Evolutionary conservation across 2,113 vertebrate species (phyloP).

Genomic region (Cavia aperea): DNA sequence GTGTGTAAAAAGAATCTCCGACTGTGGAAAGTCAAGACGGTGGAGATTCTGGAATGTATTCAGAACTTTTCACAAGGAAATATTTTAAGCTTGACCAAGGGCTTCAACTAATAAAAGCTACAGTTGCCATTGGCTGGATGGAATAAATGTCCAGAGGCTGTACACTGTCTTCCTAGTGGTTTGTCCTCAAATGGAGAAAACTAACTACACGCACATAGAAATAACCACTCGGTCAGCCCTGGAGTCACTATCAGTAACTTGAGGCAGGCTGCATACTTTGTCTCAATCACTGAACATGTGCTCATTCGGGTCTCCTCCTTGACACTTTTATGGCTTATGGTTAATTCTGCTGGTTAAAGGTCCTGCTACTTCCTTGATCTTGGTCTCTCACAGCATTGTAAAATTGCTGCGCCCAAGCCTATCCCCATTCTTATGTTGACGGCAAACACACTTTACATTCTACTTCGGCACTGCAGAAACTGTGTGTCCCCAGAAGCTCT

Average conservation of each 20-base stretch:
- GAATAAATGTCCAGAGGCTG: constrained; percentile 18
- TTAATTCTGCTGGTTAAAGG: constrained; percentile 45
- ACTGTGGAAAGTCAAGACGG: background rate
- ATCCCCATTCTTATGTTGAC: background rate
- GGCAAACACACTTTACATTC: background rate
- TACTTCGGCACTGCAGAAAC: background rate
- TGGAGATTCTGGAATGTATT: background rate
- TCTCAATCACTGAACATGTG: constrained; percentile 48
- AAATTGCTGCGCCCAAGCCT: background rate
- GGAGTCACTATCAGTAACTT: constrained; percentile 38
- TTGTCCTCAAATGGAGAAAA: constrained; percentile 49
- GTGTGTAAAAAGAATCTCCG: background rate
- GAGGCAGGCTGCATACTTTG: constrained; percentile 24
- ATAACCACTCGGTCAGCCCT: constrained; percentile 42
- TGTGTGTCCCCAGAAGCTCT: background rate
- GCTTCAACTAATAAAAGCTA: constrained; percentile 41
- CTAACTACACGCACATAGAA: constrained; percentile 25
- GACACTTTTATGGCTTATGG: constrained; percentile 37
- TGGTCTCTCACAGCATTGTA: background rate
- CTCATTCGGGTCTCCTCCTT: background rate
- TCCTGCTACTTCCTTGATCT: background rate
- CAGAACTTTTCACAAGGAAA: constrained; percentile 29
- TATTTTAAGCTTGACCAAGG: constrained; percentile 35
- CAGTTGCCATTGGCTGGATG: constrained; percentile 6
- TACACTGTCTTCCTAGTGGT: constrained; percentile 25